phyloP scores from a whole-genome alignment of 2,888 invertebrate genomes.

The Heterodera filipjevi region DNA sequence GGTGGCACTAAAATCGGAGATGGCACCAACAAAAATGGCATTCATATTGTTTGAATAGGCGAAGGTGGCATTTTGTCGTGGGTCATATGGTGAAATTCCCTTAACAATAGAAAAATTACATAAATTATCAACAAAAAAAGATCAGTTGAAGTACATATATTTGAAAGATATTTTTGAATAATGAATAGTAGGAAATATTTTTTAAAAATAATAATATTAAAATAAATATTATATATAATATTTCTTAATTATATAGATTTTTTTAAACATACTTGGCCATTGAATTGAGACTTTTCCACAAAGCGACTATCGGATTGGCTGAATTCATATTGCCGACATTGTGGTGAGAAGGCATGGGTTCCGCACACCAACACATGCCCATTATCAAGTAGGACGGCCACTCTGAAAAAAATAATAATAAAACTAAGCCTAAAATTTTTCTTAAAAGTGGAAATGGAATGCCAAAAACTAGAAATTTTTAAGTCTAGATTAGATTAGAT shows the following conservation, averaged over 20 bases:
- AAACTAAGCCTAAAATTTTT: too few species aligned
- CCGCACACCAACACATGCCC: slow-evolving; percentile 81
- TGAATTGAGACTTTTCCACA: slow-evolving; percentile 39
- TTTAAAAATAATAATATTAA: not conserved
- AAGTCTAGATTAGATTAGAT: too few species aligned
- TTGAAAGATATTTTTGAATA: too few species aligned
- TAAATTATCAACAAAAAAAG: too few species aligned
- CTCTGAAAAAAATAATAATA: slow-evolving; percentile 21
- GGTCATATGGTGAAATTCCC: slow-evolving; percentile 85
- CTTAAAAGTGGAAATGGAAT: too few species aligned
- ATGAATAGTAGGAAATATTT: too few species aligned
- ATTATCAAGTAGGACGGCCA: slow-evolving; percentile 69
- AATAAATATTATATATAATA: slow-evolving; percentile 73
- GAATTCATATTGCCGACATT: slow-evolving; percentile 72
- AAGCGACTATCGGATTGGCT: slow-evolving; percentile 38
- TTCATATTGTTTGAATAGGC: slow-evolving; percentile 67
- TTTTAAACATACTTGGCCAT: slow-evolving; percentile 34
- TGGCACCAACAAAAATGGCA: slow-evolving; percentile 53
- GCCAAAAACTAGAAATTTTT: too few species aligned
- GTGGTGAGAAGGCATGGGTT: slow-evolving; percentile 89
- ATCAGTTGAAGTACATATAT: too few species aligned
- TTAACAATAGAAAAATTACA: slow-evolving; percentile 16
- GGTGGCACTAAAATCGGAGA: slow-evolving; percentile 85
- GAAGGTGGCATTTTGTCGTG: slow-evolving; percentile 87
- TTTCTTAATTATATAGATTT: slow-evolving; percentile 72